Base-by-base conservation (phyloP, 2,888 invertebrate species). In the Ethmia dodecea region DNA sequence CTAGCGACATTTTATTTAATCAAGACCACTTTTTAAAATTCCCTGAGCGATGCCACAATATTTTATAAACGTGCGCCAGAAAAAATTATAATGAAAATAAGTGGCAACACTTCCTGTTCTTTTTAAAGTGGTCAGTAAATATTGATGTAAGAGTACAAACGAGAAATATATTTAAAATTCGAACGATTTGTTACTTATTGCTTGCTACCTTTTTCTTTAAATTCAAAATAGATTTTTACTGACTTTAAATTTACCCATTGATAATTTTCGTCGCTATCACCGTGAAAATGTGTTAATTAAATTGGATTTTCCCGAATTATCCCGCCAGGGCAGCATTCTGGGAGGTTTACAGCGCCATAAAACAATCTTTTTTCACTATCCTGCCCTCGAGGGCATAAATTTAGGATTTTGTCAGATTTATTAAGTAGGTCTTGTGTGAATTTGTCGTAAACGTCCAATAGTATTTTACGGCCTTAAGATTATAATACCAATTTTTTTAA, bases 21-120 rank as follows among this genome's bases (percentile, higher is more conserved):
- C 81, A 83, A 74, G 73, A 64, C 62, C 68, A 76, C 74, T 78
- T 80, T 83, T 84, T 81, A 80, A 74, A 67, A 83, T 83, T 84
- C 84, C 55, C 55, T 33, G 40, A 48, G 61, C 71, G 67, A 53
- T 52, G 51, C 50, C 59, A 66, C 68, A 60, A 77, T 79, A 73
- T 76, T 80, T 77, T 60, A 48, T 47, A 50, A 54, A 54, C 56
- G 59, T 52, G 53, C 39, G 43, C 48, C 43, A 39, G 50, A 47
- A 46, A 53, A 51, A 59, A 58, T 50, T 52, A 52, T 57, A 58
- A 60, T 31, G 24, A 55, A 49, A 54, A 45, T 42, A 47, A 51
- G 43, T 45, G 53, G 52, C 48, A 47, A 56, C 54, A 60, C 49
- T 66, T 66, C 52, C 57, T 56, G 54, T 48, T 47, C 50, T 55